Percentiles rank a stretch among this genome's conserved stretches.
Conservation (phyloP, 1,140 invertebrate genomes). For the Pemphigus obesinymphae region DNA sequence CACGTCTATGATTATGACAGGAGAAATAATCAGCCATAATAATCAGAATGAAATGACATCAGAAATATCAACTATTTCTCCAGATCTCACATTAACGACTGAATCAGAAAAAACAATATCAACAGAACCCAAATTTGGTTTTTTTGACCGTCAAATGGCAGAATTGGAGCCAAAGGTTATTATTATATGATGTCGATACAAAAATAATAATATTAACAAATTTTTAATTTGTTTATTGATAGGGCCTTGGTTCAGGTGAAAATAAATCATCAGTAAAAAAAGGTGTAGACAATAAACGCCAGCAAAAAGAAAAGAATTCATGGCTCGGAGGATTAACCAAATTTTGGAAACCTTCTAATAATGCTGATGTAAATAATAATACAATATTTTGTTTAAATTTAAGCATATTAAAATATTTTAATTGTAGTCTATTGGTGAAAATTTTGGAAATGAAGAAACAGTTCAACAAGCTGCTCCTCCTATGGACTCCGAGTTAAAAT, state of each 20-base stretch:
- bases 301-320: conserved; percentile 31
- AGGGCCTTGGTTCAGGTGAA: not conserved
- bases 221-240: not conserved
- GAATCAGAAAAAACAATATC: conserved; percentile 29
- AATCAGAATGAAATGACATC: conserved; percentile 34
- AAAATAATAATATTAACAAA: not conserved
- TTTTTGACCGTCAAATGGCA: conserved; percentile 34
- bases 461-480: conserved; percentile 20
- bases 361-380: not conserved
- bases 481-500: conserved; percentile 27
- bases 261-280: conserved; percentile 1
- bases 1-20: not conserved
- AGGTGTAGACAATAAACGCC: not conserved
- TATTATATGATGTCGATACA: not conserved
- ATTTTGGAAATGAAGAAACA: not conserved
- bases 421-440: not conserved
- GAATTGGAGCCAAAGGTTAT: conserved; percentile 9
- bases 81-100: conserved; percentile 25
- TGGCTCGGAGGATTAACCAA: conserved; percentile 31
- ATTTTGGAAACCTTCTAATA: conserved; percentile 35
- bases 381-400: not conserved
- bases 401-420: not conserved
- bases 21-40: not conserved
- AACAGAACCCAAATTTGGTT: conserved; percentile 31
- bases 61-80: conserved; percentile 21